Evolutionary conservation across 2,888 invertebrate genomes (phyloP), one percentile per base, ranked within the genome.

Genomic region (Cephus sareptanus): DNA sequence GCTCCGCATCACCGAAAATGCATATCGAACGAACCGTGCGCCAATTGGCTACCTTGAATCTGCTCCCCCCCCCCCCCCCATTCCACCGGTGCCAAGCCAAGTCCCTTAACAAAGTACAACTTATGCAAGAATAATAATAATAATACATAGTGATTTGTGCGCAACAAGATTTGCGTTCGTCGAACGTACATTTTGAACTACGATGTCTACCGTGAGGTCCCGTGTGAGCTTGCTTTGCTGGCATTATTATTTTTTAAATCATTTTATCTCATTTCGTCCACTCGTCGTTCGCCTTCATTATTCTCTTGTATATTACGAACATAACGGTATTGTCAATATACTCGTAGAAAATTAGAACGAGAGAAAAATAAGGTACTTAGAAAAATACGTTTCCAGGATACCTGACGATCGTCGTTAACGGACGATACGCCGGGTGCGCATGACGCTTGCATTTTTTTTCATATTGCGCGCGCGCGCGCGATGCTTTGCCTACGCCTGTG

Each of bases 311-410:
- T 69, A 34, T 31, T 23, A 11, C 33, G 11, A 79, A 75, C 68
- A 56, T 37, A 76, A 12, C 76, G 76, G 74, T 81, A 81, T 79
- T 83, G 80, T 84, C 83, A 79, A 80, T 80, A 81, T 76, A 73
- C 77, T 73, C 75, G 75, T 81, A 79, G 74, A 77, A 82, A 85
- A 83, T 76, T 74, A 83, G 77, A 82, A 79, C 77, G 81, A 80
- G 79, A 76, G 73, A 81, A 83, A 75, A 75, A 75, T 75, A 82
- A 82, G 73, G 74, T 80, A 80, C 78, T 82, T 83, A 82, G 81
- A 85, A 85, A 84, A 85, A 85, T 85, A 85, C 83, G 80, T 80
- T 56, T 75, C 35, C 69, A 34, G 35, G 74, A 74, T 74, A 35
- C 31, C 13, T 11, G 31, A 34, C 30, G 71, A 34, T 33, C 71